Conservation (phyloP, 1,140 invertebrate genomes). For the Bombyx mandarina region DNA sequence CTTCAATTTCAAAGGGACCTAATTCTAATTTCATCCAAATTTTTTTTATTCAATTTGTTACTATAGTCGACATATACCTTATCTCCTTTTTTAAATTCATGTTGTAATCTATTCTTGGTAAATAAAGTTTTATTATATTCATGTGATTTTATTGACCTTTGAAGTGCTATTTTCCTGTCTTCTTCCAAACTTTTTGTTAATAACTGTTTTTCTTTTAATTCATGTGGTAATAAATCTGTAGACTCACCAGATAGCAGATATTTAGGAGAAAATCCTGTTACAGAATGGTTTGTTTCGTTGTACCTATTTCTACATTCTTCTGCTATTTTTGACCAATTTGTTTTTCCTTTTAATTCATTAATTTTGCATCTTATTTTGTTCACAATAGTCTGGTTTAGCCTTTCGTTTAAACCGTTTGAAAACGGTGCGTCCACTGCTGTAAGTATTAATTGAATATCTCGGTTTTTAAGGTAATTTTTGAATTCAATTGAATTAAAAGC, state of each 20-base stretch:
- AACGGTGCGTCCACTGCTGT: too few species aligned
- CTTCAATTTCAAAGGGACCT: too few species aligned
- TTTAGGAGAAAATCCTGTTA: neutral
- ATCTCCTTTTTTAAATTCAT: too few species aligned
- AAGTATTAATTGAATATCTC: too few species aligned
- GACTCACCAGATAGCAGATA: neutral
- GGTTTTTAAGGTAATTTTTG: too few species aligned
- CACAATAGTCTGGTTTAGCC: neutral
- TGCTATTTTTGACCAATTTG: neutral
- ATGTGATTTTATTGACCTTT: neutral
- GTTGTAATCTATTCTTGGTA: too few species aligned
- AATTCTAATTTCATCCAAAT: too few species aligned
- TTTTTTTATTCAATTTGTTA: too few species aligned
- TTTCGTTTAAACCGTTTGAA: neutral
- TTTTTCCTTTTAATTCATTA: neutral
- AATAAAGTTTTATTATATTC: too few species aligned
- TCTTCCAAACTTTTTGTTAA: neutral
- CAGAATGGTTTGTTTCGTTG: neutral
- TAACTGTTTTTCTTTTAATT: neutral
- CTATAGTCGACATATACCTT: too few species aligned
- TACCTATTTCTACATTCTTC: neutral
- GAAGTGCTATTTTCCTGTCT: constrained; percentile 1
- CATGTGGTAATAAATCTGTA: neutral
- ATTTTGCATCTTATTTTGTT: neutral
- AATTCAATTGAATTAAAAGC: too few species aligned